Percentiles rank a stretch among this genome's conserved stretches.
phyloP scores from a whole-genome alignment of 2,888 invertebrate species.

The Acanthoscelides obtectus region DNA sequence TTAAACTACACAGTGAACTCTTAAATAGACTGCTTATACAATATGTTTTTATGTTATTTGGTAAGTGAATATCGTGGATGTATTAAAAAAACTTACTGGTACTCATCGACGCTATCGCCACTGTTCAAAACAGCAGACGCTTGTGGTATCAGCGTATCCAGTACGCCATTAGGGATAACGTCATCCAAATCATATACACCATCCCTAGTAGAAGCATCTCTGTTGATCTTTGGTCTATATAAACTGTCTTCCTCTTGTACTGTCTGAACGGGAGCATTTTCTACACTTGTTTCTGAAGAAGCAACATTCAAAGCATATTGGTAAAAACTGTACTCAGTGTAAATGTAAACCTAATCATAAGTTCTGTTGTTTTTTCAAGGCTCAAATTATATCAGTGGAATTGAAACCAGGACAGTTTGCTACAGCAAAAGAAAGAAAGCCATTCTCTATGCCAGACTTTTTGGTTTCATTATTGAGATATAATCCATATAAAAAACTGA shows the following conservation, averaged over 20 bases:
- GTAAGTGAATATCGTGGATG: no score
- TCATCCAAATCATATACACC: constrained; percentile 50
- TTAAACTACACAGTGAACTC: no score
- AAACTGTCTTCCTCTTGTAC: constrained; percentile 38
- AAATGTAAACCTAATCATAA: background rate
- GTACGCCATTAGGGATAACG: constrained; percentile 47
- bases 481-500: no score
- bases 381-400: no score
- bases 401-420: no score
- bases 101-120: background rate
- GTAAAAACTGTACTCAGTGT: background rate
- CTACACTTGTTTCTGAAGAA: constrained; percentile 26
- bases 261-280: constrained; percentile 8
- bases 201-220: constrained; percentile 46
- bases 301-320: background rate
- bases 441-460: no score
- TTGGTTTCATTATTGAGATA: no score
- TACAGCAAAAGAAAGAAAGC: no score
- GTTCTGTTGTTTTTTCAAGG: background rate
- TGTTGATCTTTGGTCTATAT: constrained; percentile 52
- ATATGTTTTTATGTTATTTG: no score
- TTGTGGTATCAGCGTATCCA: constrained; percentile 32
- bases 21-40: no score
- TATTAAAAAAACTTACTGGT: background rate
- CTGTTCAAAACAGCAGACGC: background rate